These are phyloP conservation scores for Hippoglossus stenolepis DNA, from an alignment of 2,113 vertebrate genomes.

Conservation along the genomic window DNA sequence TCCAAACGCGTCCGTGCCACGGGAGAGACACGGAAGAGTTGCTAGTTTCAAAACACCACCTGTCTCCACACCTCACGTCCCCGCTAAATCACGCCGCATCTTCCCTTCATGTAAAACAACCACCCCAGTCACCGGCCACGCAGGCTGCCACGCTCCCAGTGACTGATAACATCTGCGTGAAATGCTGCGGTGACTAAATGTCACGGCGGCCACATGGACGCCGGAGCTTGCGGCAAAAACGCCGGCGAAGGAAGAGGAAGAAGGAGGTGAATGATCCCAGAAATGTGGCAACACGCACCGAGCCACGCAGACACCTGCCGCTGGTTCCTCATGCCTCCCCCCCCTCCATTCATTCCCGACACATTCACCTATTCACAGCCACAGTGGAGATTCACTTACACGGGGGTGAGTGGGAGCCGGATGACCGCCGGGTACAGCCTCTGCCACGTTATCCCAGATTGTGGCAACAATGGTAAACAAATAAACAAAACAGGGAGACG, in stretches of 20 bases:
- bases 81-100: not conserved
- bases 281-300: conserved; percentile 13
- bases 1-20: too few relatives aligned
- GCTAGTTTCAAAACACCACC: not conserved
- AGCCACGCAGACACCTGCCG: conserved; percentile 3
- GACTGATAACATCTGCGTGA: conserved; percentile 44
- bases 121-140: not conserved
- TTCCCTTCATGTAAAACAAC: not conserved
- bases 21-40: too few relatives aligned
- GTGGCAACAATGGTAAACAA: not conserved
- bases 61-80: not conserved
- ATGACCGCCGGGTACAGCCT: conserved; percentile 72
- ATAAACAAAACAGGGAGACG: conserved; percentile 36
- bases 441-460: conserved; percentile 61
- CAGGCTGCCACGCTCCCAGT: conserved; percentile 2
- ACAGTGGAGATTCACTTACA: conserved; percentile 77
- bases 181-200: too few relatives aligned
- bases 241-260: not conserved
- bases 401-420: conserved; percentile 69
- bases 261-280: not conserved
- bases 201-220: not conserved
- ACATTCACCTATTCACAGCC: not conserved
- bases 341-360: conserved; percentile 3
- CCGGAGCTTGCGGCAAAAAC: conserved; percentile 1
- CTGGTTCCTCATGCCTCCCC: not conserved